Evolutionary conservation across 2,888 invertebrate genomes (phyloP), one percentile per base, ranked within the genome.

Genomic region (Caenorhabditis sp.): DNA sequence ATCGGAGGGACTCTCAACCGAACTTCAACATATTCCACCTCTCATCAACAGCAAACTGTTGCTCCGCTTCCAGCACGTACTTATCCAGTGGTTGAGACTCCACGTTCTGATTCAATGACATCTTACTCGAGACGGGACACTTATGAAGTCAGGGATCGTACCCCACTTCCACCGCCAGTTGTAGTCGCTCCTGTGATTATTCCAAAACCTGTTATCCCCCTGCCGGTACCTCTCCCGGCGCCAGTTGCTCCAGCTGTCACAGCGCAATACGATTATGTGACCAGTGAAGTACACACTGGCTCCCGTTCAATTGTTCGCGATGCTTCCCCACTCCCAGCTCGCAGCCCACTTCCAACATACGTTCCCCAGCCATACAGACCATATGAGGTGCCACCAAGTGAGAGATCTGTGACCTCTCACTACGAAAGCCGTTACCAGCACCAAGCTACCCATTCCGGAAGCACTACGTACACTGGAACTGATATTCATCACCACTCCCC

Each of bases 81-180:
- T 22, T 26, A 53, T 11, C 58, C 47, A 44, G 26, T 11, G 2
- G 44, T 28, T 28, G 28, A 5, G 13, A 24, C 5, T 56, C 67
- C n/a, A n/a, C n/a, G n/a, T n/a, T n/a, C 20, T 35, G 55, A 5
- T 55, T 53, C 40, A 13, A 67, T 44, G 40, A 56, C 32, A 47
- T n/a, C n/a, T n/a, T 40, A 24, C 28, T 9, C 53, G 11, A 32
- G 18, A 18, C 32, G 32, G 18, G 26, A 50, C 28, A 32, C 28
- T 9, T 28, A 11, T 13, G 11, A 40, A 40, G 40, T 40, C 40
- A 5, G 40, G 40, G 40, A 40, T 13, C 24, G 47, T 24, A 32
- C 47, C 8, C 50, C 72, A n/a, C 2, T 47, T 47, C n/a, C 61
- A 24, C 15, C 47, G 3, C 24, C 58, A 32, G 2, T 11, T 13